Evolutionary conservation across 2,797 vertebrate genomes (phyloP).

Genomic region (Acridotheres tristis): DNA sequence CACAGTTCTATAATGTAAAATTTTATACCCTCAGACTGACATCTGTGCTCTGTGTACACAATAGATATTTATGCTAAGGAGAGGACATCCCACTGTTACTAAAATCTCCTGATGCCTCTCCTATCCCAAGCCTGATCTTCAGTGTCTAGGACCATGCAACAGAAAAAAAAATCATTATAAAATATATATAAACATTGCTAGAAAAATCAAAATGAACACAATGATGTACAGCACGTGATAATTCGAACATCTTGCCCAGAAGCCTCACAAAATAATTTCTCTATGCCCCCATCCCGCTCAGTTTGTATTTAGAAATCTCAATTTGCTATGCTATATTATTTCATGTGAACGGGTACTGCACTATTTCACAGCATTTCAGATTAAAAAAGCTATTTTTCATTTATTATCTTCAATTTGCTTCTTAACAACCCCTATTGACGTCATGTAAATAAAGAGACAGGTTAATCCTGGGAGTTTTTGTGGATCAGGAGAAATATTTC

Average conservation of each 20-base stretch:
- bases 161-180: not conserved
- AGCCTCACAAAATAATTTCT: not conserved
- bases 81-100: not conserved
- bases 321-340: accelerated
- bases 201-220: not conserved
- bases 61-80: not conserved
- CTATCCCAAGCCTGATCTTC: not conserved
- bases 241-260: not conserved
- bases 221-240: not conserved
- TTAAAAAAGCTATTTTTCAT: too few species aligned
- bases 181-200: not conserved
- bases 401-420: not conserved
- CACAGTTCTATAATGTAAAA: not conserved
- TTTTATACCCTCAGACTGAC: not conserved
- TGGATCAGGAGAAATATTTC: not conserved
- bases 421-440: not conserved
- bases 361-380: not conserved
- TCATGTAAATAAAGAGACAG: not conserved
- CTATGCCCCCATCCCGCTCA: not conserved
- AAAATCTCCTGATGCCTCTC: not conserved
- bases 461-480: not conserved
- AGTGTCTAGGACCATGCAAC: not conserved
- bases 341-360: accelerated
- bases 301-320: not conserved
- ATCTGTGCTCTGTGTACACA: not conserved